Base-by-base conservation (phyloP, 2,888 invertebrate species). In the Scotopteryx bipunctaria region DNA sequence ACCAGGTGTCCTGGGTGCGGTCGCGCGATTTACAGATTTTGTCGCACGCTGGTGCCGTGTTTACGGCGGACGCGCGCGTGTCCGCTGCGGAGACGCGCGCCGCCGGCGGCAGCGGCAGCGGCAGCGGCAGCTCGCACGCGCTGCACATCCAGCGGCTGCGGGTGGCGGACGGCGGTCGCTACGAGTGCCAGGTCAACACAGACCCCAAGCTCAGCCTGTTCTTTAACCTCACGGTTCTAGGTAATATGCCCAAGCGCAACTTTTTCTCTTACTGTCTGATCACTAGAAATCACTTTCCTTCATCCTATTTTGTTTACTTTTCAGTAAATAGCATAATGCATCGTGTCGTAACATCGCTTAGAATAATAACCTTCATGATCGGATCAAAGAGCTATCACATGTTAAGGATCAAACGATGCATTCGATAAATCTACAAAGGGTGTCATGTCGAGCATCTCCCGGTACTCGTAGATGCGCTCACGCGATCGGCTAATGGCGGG, bases 121-220 rank as follows among this genome's bases (percentile, higher is more conserved):
- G 83, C 50, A 11, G 91, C 46, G 87, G 19, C 91, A 93, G 92
- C 68, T 73, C 77, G 35, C 85, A 86, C 73, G 91, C 92, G 49
- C 87, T 95, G 63, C 86, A 91, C 65, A 91, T 95, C 61, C 89
- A 90, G 63, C 90, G 90, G n/a, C 91, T 93, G 54, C 92, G 91
- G 54, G 72, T 82, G 43, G 68, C 86, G 14, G 95, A 95, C 80
- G 86, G 92, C 1, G 95, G 95, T 56, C 91, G 92, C 59, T 94
- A 94, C 84, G 94, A 94, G 86, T 94, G 94, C 71, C 94, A 94
- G 83, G 92, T 94, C 69, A 94, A 94, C 83, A 94, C 94, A 0
- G 94, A 94, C 69, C 94, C 94, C 27, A 94, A 94, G 79, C 92
- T 94, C 86, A 94, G 93, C 85, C 90, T 93, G 62, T 92, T 93